These are phyloP conservation scores for Rostratula benghalensis DNA, from an alignment of 2,113 vertebrate species.

Conservation along the genomic window DNA sequence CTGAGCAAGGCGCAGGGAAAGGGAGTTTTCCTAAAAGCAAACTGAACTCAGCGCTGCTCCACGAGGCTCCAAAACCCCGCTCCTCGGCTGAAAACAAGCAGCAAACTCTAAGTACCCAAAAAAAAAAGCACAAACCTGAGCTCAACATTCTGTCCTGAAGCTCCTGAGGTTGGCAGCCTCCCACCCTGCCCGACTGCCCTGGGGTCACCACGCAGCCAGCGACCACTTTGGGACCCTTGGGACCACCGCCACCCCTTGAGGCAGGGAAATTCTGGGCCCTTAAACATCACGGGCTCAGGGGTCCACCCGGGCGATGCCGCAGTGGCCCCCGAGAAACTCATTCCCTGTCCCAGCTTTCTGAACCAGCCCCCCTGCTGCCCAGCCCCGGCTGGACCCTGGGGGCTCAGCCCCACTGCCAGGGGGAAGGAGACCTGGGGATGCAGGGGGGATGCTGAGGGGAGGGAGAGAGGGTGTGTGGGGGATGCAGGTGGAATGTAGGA, in stretches of 20 bases:
- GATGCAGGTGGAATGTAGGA: too few relatives aligned
- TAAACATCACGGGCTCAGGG: fast-evolving
- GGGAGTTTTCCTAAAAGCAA: neutral
- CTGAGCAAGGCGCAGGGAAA: fast-evolving
- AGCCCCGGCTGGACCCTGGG: neutral
- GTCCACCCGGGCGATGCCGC: neutral
- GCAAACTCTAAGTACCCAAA: neutral
- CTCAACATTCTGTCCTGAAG: fast-evolving
- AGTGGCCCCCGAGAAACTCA: neutral
- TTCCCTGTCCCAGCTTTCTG: neutral
- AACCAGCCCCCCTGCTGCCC: neutral
- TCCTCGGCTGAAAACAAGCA: fast-evolving
- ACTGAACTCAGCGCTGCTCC: fast-evolving
- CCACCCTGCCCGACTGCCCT: fast-evolving
- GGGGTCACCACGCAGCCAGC: neutral
- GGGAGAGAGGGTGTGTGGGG: too few relatives aligned
- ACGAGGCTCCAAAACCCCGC: neutral
- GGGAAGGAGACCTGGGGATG: neutral
- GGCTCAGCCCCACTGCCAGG: neutral
- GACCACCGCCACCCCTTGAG: fast-evolving
- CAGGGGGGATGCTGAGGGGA: neutral
- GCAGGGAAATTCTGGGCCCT: neutral
- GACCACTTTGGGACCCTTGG: neutral
- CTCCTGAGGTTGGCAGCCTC: fast-evolving
- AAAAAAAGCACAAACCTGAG: neutral